Evolutionary conservation across 2,113 vertebrate genomes (phyloP), one percentile per base, ranked within the genome.

Genomic region (Pseudorectes ferrugineus): DNA sequence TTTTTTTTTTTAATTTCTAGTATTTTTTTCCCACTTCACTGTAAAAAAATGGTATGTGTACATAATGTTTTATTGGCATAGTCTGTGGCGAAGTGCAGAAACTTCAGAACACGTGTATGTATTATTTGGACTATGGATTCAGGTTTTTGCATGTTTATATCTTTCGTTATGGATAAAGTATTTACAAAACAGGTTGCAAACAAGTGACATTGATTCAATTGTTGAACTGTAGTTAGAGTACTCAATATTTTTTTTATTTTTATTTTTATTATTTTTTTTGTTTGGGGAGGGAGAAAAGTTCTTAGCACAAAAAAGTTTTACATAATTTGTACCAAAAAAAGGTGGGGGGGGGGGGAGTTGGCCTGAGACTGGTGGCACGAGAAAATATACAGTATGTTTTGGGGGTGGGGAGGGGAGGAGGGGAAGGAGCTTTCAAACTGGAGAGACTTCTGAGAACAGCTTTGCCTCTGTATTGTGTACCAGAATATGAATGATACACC

Each of bases 141-240:
- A 98, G 98, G 98, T 99, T 97, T 99, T 99, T 99, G 99, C 99
- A 99, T 99, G 99, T 99, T 99, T 99, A 99, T 99, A 99, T 99
- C 98, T 99, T 99, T 99, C 97, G 97, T 99, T 98, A 98, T 98
- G 98, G 98, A 97, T 98, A 98, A 98, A 98, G 98, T 99, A 98
- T 99, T 99, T 99, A 98, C 98, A 98, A 98, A 98, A 98, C 98
- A 98, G 98, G 98, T 99, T 99, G 98, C 98, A 98, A 98, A 98
- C 98, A 98, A 98, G 98, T 98, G 98, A 98, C 97, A 98, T 98
- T 98, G 97, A 98, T 98, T 98, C 98, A 98, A 97, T 98, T 98
- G 98, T 98, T 98, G 98, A 99, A 97, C 98, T 98, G 98, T 98
- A 98, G 98, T 98, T 98, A 98, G 98, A 98, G 98, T 98, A 98